These are phyloP conservation scores for Temnopleurus reevesii DNA, from an alignment of 53 echinoderm and acorn worm species.

Conservation along the genomic window DNA sequence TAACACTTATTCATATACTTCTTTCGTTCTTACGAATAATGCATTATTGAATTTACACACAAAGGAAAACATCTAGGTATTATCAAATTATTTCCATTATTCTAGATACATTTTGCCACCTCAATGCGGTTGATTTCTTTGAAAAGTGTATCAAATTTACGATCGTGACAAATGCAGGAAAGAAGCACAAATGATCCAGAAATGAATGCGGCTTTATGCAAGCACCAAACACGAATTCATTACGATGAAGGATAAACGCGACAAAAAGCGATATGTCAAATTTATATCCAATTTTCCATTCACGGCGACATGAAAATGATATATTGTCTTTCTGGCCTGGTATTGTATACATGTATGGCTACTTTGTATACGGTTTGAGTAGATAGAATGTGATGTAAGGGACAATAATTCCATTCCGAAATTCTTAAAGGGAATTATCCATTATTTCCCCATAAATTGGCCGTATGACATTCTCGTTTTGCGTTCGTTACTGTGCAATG, in stretches of 20 bases:
- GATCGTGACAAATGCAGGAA: neutral
- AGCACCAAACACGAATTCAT: no score
- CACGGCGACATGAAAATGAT: neutral
- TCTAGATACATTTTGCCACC: neutral
- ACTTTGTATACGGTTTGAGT: neutral
- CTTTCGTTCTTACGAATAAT: no score
- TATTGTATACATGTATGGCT: neutral
- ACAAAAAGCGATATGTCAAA: neutral
- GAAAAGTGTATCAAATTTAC: neutral
- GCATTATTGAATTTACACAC: no score
- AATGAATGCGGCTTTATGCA: neutral
- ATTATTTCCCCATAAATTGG: no score
- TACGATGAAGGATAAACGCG: neutral
- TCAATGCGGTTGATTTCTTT: neutral
- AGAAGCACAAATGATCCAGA: neutral
- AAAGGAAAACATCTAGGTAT: no score
- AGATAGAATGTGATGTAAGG: neutral
- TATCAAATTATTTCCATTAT: no score
- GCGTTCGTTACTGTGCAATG: no score
- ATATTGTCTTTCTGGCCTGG: neutral
- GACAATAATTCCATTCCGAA: neutral
- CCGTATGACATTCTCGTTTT: no score
- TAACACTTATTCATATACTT: no score
- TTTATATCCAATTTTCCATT: neutral
- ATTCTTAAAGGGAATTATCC: neutral